Percentiles rank a stretch among this genome's conserved stretches.
Conservation (phyloP, 2,113 vertebrate species). For the Serilophus lunatus region DNA sequence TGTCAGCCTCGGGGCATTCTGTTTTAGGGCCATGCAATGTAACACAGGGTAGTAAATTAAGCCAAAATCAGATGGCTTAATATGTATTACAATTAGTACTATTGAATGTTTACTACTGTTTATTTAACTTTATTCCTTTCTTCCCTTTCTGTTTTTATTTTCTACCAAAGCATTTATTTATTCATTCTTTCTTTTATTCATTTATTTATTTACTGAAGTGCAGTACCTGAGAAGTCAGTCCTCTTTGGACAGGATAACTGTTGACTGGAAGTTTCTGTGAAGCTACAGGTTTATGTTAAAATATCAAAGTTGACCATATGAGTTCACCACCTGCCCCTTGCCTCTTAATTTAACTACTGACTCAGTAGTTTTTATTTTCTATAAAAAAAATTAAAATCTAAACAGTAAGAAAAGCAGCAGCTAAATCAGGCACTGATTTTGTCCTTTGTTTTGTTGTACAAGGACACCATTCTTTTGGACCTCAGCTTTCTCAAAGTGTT, state of each 20-base stretch:
- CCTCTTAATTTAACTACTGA: not conserved
- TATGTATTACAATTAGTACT: not conserved
- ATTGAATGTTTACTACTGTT: not conserved
- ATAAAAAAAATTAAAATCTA: not conserved
- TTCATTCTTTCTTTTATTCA: not conserved
- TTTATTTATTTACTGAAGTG: not conserved
- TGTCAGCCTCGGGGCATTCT: not conserved
- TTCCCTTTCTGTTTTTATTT: not conserved
- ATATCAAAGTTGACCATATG: not conserved
- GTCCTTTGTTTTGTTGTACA: not conserved
- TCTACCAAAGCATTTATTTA: not conserved
- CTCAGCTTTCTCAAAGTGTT: not conserved
- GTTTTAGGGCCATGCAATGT: not conserved
- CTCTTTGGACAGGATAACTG: not conserved
- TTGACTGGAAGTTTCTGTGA: not conserved
- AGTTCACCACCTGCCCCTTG: not conserved
- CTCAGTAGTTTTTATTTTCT: too few relatives aligned
- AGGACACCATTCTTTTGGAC: not conserved
- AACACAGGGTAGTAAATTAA: not conserved
- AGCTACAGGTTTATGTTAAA: not conserved
- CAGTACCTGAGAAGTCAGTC: not conserved
- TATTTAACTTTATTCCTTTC: not conserved
- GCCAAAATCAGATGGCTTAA: not conserved
- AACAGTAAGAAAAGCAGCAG: not conserved
- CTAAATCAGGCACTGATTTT: not conserved